Evolutionary conservation across 2,888 invertebrate species (phyloP), one percentile per base, ranked within the genome.

Genomic region (Cacoxenus indagator): DNA sequence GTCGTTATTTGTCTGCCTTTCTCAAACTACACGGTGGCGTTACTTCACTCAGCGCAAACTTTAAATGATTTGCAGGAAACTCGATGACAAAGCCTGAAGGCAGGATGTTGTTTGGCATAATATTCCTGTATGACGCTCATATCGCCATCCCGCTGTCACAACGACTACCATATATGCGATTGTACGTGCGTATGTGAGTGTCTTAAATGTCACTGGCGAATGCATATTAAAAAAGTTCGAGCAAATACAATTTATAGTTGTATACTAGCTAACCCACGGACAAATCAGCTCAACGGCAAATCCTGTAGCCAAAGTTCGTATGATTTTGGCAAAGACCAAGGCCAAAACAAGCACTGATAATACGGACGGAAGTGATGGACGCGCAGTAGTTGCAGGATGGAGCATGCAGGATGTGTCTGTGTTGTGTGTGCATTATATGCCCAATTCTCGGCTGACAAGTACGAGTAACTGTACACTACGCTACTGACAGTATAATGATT

Each of bases 401-500:
- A n/a, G n/a, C n/a, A n/a, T n/a, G n/a, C n/a, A n/a, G n/a, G n/a
- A n/a, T n/a, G n/a, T n/a, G n/a, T n/a, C n/a, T n/a, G n/a, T n/a
- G n/a, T n/a, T n/a, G 37, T 37, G 2, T 69, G 61, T 37, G 9
- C 29, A 67, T 61, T 67, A 61, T 59, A 67, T 24, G 31, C 59
- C 67, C 67, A 67, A 67, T 54, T 54, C 61, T 54, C 11, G 70
- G 72, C 70, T 72, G 71, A 71, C 69, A 76, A n/a, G n/a, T n/a
- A n/a, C n/a, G n/a, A n/a, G n/a, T n/a, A n/a, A n/a, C n/a, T n/a
- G n/a, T n/a, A 74, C 72, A 74, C 69, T 72, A 76, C 14, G n/a
- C 68, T 70, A 75, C 70, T 74, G 80, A 74, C 76, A 78, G 76
- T 71, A 67, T 73, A 82, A 80, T 81, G 75, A 82, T 76, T 74